Evolutionary conservation across 35 echinoderm and acorn worm genomes (phyloP), one percentile per base, ranked within the genome.

Genomic region (Diadema setosum): DNA sequence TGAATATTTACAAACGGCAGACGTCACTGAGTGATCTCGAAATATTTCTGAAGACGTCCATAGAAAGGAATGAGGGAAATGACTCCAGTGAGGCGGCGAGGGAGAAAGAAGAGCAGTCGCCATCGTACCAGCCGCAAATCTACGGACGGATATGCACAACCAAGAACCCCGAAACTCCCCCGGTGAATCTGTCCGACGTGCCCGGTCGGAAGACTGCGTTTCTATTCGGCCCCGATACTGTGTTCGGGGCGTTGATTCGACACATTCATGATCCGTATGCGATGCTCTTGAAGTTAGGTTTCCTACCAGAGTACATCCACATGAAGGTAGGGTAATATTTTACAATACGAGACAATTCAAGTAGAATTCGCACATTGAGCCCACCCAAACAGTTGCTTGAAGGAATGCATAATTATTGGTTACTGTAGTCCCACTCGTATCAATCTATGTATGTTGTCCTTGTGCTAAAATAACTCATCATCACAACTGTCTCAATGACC

Each of bases 91-190:
- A 67, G 18, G 30, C 63, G 30, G 63, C 30, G 30, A 26, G 30
- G 5, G 5, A 33, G 63, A 9, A 7, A 61, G 58, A 70, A 70
- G n/a, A 44, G 12, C 37, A 65, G 52, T 37, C 63, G 45, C 32
- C 52, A 36, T 29, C 14, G 40, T 20, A 57, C 14, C 63, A 18
- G 15, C 3, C 37, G 26, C 63, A 25, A 67, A 81, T 97, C 29
- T 97, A 90, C 58, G 94, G 94, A 30, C 84, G 94, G 26, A 90
- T 97, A 48, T 97, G 94, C 65, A 93, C 90, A 16, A 93, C 93
- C 9, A 36, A 35, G 16, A 50, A 34, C 52, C 23, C 43, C 37
- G 73, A 86, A 5, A 39, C 45, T 24, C 31, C 37, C 20, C 86
- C 90, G 17, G 73, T 49, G 9, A 83, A 87, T 31, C 37, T 97